Conservation (phyloP, 2,888 invertebrate species). For the Calameuta pallipes region DNA sequence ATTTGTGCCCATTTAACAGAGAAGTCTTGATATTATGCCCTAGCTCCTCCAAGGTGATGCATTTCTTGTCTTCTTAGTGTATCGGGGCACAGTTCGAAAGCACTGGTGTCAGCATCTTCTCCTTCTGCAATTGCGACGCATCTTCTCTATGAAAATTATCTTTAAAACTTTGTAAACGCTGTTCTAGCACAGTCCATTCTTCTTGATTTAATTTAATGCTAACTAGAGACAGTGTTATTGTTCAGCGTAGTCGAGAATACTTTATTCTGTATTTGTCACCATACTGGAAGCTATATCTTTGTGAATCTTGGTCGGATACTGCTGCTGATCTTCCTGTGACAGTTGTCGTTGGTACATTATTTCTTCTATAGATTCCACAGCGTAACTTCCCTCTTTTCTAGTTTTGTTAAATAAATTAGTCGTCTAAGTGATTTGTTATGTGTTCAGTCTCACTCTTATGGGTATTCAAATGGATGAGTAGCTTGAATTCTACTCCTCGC, state of each 20-base stretch:
- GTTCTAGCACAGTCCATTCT: neutral
- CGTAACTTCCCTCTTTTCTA: neutral
- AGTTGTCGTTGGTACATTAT: neutral
- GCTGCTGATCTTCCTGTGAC: neutral
- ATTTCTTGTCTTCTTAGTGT: neutral
- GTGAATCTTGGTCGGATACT: neutral
- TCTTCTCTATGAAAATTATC: slow-evolving; percentile 1
- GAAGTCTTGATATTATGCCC: neutral
- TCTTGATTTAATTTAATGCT: neutral
- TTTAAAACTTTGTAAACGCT: neutral
- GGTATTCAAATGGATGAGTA: slow-evolving; percentile 14
- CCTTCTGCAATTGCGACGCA: neutral
- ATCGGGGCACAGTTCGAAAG: neutral
- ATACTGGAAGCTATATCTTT: neutral
- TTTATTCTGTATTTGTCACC: neutral
- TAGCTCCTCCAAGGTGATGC: neutral
- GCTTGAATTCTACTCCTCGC: neutral
- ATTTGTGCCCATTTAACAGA: slow-evolving; percentile 45
- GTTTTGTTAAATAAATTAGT: slow-evolving; percentile 28
- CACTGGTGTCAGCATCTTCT: neutral
- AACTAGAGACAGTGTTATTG: neutral
- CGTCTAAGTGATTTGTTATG: slow-evolving; percentile 19
- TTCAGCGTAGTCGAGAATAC: neutral
- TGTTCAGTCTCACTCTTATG: slow-evolving; percentile 31
- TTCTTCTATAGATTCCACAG: neutral